Evolutionary conservation across 2,888 invertebrate species (phyloP).

Genomic region (Drymonia ruficornis): DNA sequence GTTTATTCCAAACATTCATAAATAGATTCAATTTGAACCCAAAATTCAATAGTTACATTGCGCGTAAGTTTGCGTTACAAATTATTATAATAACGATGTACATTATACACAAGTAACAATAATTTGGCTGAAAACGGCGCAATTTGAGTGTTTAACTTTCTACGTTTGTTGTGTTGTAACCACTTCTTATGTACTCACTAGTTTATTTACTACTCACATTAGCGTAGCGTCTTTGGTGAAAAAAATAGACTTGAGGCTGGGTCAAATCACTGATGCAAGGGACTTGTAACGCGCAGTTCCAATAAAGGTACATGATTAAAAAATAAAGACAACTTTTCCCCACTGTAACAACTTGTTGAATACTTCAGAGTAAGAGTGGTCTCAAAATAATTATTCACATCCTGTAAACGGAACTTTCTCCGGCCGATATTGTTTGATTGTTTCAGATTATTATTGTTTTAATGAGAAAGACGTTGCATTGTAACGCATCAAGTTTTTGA

Average conservation of each 20-base stretch:
- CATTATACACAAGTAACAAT: constrained; percentile 14
- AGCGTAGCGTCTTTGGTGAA: neutral
- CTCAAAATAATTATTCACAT: constrained; percentile 3
- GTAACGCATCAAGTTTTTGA: neutral
- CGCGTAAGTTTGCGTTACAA: constrained; percentile 5
- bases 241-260: too few relatives aligned
- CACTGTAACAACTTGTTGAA: neutral
- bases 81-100: constrained; percentile 16
- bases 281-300: too few relatives aligned
- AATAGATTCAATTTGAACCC: too few relatives aligned
- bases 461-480: neutral
- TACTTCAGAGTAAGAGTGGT: neutral
- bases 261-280: too few relatives aligned
- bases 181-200: constrained; percentile 13
- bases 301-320: too few relatives aligned
- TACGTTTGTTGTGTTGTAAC: constrained; percentile 44
- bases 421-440: neutral
- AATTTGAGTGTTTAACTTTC: constrained; percentile 65
- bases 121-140: constrained; percentile 39
- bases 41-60: neutral
- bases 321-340: neutral
- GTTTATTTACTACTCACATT: neutral
- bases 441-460: neutral
- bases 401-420: constrained; percentile 6
- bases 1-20: too few relatives aligned